A percentile compares a stretch with the other conserved stretches of the same genome.
Evolutionary conservation across 2,113 vertebrate species (phyloP).

Genomic region (Astur gentilis): DNA sequence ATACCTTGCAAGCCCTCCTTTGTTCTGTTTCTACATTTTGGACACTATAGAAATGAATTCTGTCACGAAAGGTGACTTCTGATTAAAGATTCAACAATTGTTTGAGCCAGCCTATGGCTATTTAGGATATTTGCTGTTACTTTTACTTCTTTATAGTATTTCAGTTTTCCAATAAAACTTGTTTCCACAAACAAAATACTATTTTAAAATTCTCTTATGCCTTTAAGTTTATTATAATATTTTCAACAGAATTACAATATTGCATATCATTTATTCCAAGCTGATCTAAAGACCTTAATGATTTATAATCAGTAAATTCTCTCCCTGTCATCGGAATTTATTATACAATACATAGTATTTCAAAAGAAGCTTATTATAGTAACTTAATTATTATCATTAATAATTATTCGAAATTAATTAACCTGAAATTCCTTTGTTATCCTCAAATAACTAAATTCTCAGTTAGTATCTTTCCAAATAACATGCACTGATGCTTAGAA

Average conservation of each 20-base stretch:
- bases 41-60: not conserved
- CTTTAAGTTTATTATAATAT: not conserved
- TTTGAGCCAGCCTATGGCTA: not conserved
- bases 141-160: not conserved
- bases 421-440: not conserved
- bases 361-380: not conserved
- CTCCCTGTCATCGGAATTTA: not conserved
- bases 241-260: not conserved
- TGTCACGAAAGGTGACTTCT: not conserved
- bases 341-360: not conserved
- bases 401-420: constrained; percentile 4
- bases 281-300: not conserved
- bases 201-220: not conserved
- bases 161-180: not conserved
- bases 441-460: not conserved
- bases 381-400: not conserved
- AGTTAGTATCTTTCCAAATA: not conserved
- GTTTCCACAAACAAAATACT: not conserved
- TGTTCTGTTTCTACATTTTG: not conserved
- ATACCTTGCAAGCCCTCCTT: not conserved
- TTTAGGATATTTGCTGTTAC: not conserved
- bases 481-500: not conserved
- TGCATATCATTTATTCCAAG: not conserved
- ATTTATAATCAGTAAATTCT: not conserved
- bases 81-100: not conserved